A percentile compares a stretch with the other conserved stretches of the same genome.
Evolutionary conservation across 2,888 invertebrate species (phyloP).

Genomic region (Perithous albicinctus): DNA sequence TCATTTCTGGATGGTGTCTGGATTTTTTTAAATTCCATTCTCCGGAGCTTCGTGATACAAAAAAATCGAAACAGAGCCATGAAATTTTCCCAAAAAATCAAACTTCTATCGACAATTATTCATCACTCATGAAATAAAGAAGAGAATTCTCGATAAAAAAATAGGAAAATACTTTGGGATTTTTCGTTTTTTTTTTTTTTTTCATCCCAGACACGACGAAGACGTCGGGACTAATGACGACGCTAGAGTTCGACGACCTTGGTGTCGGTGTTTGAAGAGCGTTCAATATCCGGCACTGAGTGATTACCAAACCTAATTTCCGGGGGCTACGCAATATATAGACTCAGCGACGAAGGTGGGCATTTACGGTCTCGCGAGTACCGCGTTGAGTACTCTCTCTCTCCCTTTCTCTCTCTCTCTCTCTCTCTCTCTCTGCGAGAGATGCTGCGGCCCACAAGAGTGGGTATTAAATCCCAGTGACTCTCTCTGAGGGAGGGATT

Average conservation of each 20-base stretch:
- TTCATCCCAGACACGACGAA: not conserved
- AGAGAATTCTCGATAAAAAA: too few species aligned
- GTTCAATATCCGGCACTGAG: constrained; percentile 78
- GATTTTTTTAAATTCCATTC: too few species aligned
- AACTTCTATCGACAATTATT: too few species aligned
- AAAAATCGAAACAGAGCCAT: too few species aligned
- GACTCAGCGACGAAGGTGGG: constrained; percentile 22
- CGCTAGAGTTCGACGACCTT: constrained; percentile 41
- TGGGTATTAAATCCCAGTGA: constrained; percentile 48
- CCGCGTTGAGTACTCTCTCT: constrained; percentile 37
- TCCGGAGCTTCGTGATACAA: too few species aligned
- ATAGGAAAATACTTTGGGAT: too few species aligned
- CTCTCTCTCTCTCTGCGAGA: too few species aligned
- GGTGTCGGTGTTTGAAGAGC: constrained; percentile 55
- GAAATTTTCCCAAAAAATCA: too few species aligned
- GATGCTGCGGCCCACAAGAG: constrained; percentile 20
- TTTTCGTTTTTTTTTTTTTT: not conserved
- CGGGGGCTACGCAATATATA: constrained; percentile 65
- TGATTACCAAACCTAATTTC: constrained; percentile 82
- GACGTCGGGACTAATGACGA: constrained; percentile 5
- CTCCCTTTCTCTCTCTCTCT: too few species aligned
- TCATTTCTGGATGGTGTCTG: too few species aligned
- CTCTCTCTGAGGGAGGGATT: constrained; percentile 32
- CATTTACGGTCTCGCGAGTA: constrained; percentile 58
- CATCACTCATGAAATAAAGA: too few species aligned